phyloP scores from a whole-genome alignment of 2,888 invertebrate species.

The Synanthedon vespiformis region DNA sequence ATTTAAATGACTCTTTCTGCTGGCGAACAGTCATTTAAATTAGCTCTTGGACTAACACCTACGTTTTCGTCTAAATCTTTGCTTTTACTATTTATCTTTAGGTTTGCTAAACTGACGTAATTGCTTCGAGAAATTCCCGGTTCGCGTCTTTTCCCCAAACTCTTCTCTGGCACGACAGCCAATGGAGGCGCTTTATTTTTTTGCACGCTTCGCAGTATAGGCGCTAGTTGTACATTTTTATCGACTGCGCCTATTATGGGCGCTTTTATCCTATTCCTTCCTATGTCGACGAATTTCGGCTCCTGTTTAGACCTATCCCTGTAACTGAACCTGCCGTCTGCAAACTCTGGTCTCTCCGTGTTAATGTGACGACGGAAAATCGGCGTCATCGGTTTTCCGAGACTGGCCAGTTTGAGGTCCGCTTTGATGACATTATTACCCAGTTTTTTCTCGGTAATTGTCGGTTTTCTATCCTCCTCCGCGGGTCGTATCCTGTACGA shows the following conservation, averaged over 20 bases:
- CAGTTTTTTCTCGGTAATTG: slow-evolving; percentile 10
- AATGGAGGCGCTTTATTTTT: slow-evolving; percentile 18
- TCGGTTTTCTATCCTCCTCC: slow-evolving; percentile 15
- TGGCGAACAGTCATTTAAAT: slow-evolving; percentile 18
- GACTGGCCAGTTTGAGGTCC: slow-evolving; percentile 47
- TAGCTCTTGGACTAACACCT: slow-evolving; percentile 13
- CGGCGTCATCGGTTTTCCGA: slow-evolving; percentile 64
- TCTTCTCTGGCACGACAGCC: slow-evolving; percentile 25
- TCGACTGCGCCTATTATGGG: slow-evolving; percentile 15
- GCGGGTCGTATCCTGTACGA: slow-evolving; percentile 39
- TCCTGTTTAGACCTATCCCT: slow-evolving; percentile 31
- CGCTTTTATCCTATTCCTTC: slow-evolving; percentile 37
- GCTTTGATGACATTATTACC: slow-evolving; percentile 38
- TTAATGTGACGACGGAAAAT: slow-evolving; percentile 45
- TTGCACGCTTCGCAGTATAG: slow-evolving; percentile 22
- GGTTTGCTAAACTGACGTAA: slow-evolving; percentile 59
- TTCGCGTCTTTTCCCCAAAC: slow-evolving; percentile 25
- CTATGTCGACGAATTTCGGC: slow-evolving; percentile 27
- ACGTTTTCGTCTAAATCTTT: slow-evolving; percentile 26
- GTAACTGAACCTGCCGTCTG: slow-evolving; percentile 51
- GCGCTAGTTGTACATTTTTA: slow-evolving; percentile 13
- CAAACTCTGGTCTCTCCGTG: slow-evolving; percentile 36
- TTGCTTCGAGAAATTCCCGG: slow-evolving; percentile 55
- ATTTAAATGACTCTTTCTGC: slow-evolving; percentile 37
- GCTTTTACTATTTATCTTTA: slow-evolving; percentile 45